Percentiles rank a stretch among this genome's conserved stretches.
phyloP scores from a whole-genome alignment of 1,140 invertebrate genomes.

The Neodiprion pinetum region DNA sequence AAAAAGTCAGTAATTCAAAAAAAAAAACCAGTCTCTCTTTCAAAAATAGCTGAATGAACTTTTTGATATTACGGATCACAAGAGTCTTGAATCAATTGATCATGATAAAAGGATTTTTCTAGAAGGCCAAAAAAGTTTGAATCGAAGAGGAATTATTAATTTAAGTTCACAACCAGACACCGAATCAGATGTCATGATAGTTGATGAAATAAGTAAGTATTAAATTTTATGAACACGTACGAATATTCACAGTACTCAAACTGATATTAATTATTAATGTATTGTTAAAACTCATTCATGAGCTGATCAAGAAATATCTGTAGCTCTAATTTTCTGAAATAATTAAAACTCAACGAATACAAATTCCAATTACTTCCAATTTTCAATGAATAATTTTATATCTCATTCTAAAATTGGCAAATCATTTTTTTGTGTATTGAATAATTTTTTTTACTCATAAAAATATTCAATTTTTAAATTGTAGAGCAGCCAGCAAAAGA shows the following conservation, averaged over 20 bases:
- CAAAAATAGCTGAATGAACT: constrained; percentile 15
- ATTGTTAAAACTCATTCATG: neutral
- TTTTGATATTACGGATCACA: constrained; percentile 19
- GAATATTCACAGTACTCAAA: neutral
- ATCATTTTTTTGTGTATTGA: neutral
- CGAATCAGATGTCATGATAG: constrained; percentile 12
- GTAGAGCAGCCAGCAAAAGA: neutral
- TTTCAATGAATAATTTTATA: too few species aligned
- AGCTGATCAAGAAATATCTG: neutral
- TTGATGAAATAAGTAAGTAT: constrained; percentile 27
- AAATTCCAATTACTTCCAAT: too few species aligned
- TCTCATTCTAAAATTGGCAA: neutral
- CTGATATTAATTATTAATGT: neutral
- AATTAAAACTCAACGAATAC: too few species aligned
- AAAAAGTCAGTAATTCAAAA: constrained; percentile 15
- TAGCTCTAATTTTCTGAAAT: neutral
- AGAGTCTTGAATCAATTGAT: constrained; percentile 7
- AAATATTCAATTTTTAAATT: neutral
- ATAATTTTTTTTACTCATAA: neutral
- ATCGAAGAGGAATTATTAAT: constrained; percentile 24
- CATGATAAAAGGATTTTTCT: constrained; percentile 19
- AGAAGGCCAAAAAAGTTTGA: constrained; percentile 23
- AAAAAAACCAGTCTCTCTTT: constrained; percentile 12
- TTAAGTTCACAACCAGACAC: constrained; percentile 19
- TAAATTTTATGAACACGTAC: neutral